Percentiles rank a stretch among this genome's conserved stretches.
These are phyloP conservation scores for Caenorhabditis latens DNA, from an alignment of 1,140 invertebrate genomes.

Conservation along the genomic window DNA sequence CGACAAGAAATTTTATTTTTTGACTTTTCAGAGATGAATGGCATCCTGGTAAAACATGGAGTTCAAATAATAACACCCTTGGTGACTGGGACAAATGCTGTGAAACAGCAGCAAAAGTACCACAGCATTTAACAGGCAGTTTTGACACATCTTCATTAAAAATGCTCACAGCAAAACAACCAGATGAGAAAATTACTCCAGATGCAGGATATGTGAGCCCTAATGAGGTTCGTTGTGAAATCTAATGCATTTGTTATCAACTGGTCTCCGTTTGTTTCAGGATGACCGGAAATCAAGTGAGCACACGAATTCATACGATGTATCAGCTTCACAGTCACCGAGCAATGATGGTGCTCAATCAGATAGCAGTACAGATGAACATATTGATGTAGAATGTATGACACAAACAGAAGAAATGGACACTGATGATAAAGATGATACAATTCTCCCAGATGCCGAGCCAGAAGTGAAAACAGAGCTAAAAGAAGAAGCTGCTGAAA, in stretches of 20 bases:
- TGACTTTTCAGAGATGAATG: slow-evolving; percentile 13
- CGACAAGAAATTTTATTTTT: background rate
- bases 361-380: slow-evolving; percentile 27
- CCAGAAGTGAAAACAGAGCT: background rate
- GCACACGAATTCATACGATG: slow-evolving; percentile 43
- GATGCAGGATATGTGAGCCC: background rate
- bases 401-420: slow-evolving; percentile 20
- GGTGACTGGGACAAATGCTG: slow-evolving; percentile 30
- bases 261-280: background rate
- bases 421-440: slow-evolving; percentile 33
- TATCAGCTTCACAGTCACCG: slow-evolving; percentile 49
- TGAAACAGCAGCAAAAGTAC: slow-evolving; percentile 8
- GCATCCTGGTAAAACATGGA: slow-evolving; percentile 16
- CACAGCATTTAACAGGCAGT: background rate
- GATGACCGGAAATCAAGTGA: slow-evolving; percentile 3
- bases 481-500: background rate
- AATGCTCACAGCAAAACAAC: slow-evolving; percentile 22
- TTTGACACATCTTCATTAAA: slow-evolving; percentile 3
- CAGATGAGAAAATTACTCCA: background rate
- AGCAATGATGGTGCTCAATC: slow-evolving; percentile 2
- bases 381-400: slow-evolving; percentile 52
- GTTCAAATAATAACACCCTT: slow-evolving; percentile 17
- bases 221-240: slow-evolving; percentile 15
- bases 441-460: background rate
- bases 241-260: background rate